Base-by-base conservation (phyloP, 2,888 invertebrate species). In the Drosophila fulvimacula region DNA sequence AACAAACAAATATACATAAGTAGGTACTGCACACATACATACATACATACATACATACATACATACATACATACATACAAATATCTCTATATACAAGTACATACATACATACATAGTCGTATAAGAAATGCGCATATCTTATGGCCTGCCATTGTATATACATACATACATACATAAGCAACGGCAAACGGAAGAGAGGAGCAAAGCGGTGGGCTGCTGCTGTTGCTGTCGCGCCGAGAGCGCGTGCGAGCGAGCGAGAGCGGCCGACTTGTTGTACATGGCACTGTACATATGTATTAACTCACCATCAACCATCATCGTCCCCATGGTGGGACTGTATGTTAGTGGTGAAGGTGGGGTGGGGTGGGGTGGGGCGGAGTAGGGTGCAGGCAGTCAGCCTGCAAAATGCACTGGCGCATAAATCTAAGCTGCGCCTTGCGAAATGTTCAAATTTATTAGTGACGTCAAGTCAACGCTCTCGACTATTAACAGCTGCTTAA, bases 81-180 rank as follows among this genome's bases (percentile, higher is more conserved):
- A 30, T 30, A 30, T 30, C 30, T 30, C 30, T 44, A 44, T 44
- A 17, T 27, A 46, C n/a, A 27, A 46, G 10, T 27, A 46, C 5
- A 27, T 39, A 19, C 36, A 62, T 56, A 76, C 60, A 52, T 75
- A 73, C 57, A 70, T 72, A 73, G 78, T 69, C 30, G 80, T 82
- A 84, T 83, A 83, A 83, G 87, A 83, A 83, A 83, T 83, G 83
- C 83, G 83, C 83, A 83, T 83, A 83, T 83, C 83, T 83, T 83
- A 83, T 84, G 82, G 82, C 82, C 73, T 80, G 73, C 86, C 70
- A 79, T 78, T 83, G 84, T 81, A 81, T 64, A 70, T 76, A 77
- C 70, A 76, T 72, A 44, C 9, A n/a, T 44, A n/a, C 9, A 10
- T 39, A 77, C 78, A 76, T 76, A 76, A 73, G 76, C 72, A 69